Evolutionary conservation across 2,113 vertebrate genomes (phyloP).

Genomic region (Hippocampus barbouri): DNA sequence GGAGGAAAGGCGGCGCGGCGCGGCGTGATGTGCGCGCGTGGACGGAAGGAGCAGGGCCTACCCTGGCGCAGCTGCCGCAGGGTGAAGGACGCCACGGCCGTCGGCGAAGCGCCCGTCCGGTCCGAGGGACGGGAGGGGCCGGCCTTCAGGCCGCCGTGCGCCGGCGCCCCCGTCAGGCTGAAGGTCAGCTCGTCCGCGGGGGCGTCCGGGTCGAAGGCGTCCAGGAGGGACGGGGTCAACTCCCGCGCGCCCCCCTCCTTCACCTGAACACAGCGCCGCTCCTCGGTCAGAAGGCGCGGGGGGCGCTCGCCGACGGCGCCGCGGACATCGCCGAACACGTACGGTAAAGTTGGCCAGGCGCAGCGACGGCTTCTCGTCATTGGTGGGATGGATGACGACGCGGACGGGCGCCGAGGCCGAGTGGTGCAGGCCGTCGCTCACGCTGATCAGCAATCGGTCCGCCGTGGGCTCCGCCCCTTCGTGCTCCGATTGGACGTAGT

Average conservation of each 20-base stretch:
- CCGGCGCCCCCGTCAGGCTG: constrained; percentile 45
- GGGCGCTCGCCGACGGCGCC: too few species aligned
- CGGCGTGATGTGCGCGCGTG: too few species aligned
- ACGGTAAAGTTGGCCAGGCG: constrained; percentile 66
- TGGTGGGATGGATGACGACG: constrained; percentile 70
- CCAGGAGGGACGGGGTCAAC: constrained; percentile 46
- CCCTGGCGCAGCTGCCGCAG: constrained; percentile 55
- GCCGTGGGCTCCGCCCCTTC: constrained; percentile 51
- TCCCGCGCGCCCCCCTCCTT: constrained; percentile 58
- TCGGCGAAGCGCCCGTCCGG: constrained; percentile 38
- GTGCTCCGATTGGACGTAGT: constrained; percentile 64
- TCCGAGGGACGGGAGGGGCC: constrained; percentile 47
- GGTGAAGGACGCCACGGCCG: constrained; percentile 58
- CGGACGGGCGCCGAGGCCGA: constrained; percentile 67
- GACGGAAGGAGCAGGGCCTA: constrained; percentile 21
- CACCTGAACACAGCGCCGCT: constrained; percentile 32
- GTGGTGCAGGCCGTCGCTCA: constrained; percentile 68
- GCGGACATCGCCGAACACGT: constrained; percentile 15
- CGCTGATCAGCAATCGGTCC: constrained; percentile 61
- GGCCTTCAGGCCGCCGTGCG: constrained; percentile 53
- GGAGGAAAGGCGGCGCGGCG: too few species aligned
- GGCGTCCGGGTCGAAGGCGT: constrained; percentile 56
- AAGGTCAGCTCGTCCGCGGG: constrained; percentile 52
- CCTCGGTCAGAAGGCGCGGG: neutral
- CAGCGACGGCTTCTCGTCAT: constrained; percentile 66